phyloP scores from a whole-genome alignment of 2,113 vertebrate genomes.

The Nycticryphes semicollaris region DNA sequence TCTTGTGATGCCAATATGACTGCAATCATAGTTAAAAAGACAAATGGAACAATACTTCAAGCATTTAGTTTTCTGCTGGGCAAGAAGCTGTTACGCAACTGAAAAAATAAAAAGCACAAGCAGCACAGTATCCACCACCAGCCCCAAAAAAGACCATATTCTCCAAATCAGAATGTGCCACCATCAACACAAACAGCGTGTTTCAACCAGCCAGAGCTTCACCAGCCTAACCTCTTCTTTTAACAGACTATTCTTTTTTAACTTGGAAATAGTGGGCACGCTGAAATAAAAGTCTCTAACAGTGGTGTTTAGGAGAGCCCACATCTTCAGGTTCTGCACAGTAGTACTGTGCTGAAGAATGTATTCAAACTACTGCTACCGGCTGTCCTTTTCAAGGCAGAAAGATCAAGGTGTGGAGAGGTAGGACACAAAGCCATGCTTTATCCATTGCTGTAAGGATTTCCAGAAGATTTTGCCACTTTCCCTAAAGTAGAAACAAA shows the following conservation, averaged over 20 bases:
- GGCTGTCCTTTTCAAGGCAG: rapidly evolving
- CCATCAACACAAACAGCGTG: constrained; percentile 9
- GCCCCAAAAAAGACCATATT: not conserved
- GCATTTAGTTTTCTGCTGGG: not conserved
- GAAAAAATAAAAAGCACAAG: not conserved
- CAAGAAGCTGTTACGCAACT: constrained; percentile 5
- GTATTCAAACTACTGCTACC: not conserved
- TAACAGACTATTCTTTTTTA: not conserved
- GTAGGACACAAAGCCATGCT: not conserved
- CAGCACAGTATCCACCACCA: not conserved
- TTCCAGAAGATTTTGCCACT: not conserved
- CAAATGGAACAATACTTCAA: constrained; percentile 26
- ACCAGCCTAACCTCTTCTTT: constrained; percentile 23
- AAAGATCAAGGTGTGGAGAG: not conserved
- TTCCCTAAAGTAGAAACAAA: not conserved
- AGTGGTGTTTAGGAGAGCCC: not conserved
- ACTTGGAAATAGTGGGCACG: not conserved
- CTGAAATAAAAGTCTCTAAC: not conserved
- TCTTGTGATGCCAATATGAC: constrained; percentile 63
- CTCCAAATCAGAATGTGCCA: constrained; percentile 50
- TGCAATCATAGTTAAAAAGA: constrained; percentile 31
- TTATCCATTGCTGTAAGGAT: not conserved
- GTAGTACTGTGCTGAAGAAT: not conserved
- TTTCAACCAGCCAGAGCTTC: not conserved
- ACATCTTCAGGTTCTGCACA: rapidly evolving